Evolutionary conservation across 2,113 vertebrate genomes (phyloP).

Genomic region (Bos javanicus): DNA sequence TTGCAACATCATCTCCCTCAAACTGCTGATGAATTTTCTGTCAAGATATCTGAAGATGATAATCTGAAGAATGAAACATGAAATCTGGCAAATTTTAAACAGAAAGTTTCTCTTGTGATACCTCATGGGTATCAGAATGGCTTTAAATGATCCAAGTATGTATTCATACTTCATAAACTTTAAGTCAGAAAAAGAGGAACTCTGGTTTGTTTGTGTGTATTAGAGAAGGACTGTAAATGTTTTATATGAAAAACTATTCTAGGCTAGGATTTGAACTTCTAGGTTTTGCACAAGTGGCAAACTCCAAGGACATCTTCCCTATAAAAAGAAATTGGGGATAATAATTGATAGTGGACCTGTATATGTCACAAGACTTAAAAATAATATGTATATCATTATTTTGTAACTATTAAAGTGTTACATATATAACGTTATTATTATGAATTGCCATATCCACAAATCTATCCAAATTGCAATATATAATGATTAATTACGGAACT

Average conservation of each 20-base stretch:
- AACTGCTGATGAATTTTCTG: slow-evolving; percentile 11
- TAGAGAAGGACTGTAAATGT: neutral
- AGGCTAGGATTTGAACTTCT: neutral
- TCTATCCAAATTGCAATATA: neutral
- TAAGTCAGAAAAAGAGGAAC: neutral
- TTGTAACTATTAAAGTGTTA: neutral
- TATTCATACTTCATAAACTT: neutral
- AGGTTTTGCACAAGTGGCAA: neutral
- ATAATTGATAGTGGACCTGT: neutral
- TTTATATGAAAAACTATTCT: neutral
- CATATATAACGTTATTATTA: neutral
- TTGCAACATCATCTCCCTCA: slow-evolving; percentile 29
- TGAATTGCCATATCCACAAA: neutral
- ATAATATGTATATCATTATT: neutral
- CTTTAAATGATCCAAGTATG: neutral
- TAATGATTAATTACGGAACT: neutral
- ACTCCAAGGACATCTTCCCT: neutral
- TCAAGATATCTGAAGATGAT: neutral
- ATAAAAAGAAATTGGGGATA: neutral
- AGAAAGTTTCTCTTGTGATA: neutral
- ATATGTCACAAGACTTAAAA: neutral
- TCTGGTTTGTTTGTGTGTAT: neutral
- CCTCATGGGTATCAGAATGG: neutral
- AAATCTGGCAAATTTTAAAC: slow-evolving; percentile 27
- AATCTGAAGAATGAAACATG: slow-evolving; percentile 2